These are phyloP conservation scores for Cerastis leucographa DNA, from an alignment of 2,888 invertebrate species.

Conservation along the genomic window DNA sequence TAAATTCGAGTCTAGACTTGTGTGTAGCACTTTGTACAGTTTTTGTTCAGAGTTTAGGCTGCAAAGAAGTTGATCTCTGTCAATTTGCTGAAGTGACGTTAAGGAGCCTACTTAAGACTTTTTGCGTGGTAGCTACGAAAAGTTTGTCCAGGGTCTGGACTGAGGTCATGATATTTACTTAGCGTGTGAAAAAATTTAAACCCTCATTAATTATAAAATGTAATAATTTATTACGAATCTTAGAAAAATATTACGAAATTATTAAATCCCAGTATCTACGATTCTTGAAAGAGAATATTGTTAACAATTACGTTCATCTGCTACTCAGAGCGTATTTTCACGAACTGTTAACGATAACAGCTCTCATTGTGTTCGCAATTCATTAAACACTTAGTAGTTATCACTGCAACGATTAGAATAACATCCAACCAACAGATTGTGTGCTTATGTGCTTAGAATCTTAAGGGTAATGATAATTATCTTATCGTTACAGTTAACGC, in stretches of 20 bases:
- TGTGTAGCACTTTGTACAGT: constrained; percentile 40
- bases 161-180: background rate
- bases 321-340: background rate
- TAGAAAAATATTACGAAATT: too few relatives aligned
- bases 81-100: constrained; percentile 32
- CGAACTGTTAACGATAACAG: constrained; percentile 28
- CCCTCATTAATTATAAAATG: background rate
- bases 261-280: background rate
- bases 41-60: constrained; percentile 39
- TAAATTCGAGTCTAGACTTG: constrained; percentile 51
- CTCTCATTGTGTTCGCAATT: constrained; percentile 28
- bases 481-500: background rate
- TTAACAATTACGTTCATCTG: constrained; percentile 24
- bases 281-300: background rate
- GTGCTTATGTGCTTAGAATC: constrained; percentile 1
- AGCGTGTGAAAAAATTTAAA: background rate
- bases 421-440: constrained; percentile 4
- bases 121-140: constrained; percentile 15
- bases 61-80: constrained; percentile 33
- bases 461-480: background rate
- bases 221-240: background rate
- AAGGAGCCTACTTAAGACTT: constrained; percentile 15
- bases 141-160: background rate
- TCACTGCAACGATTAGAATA: constrained; percentile 6
- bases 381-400: constrained; percentile 32